Conservation (phyloP, 2,113 vertebrate species). For the Opisthocomus hoazin region DNA sequence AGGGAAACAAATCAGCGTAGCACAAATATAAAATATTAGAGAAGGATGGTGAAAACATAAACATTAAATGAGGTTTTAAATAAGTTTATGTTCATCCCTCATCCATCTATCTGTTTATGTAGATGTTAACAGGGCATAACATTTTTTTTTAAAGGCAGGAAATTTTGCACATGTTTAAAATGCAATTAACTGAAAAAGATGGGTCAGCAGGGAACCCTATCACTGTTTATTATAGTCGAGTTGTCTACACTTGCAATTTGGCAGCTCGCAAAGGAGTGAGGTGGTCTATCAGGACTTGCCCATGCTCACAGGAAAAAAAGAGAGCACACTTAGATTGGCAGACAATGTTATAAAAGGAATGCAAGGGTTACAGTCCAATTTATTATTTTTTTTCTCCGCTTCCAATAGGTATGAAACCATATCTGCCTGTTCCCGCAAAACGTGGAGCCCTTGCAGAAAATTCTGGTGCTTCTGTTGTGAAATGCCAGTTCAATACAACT, state of each 20-base stretch:
- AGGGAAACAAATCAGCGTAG: neutral
- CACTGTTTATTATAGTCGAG: neutral
- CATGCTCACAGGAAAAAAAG: neutral
- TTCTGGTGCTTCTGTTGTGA: neutral
- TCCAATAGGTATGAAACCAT: neutral
- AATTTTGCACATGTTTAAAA: neutral
- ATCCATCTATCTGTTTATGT: neutral
- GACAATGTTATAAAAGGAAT: neutral
- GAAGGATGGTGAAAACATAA: neutral
- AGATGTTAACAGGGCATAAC: neutral
- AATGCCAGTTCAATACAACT: neutral
- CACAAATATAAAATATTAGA: constrained; percentile 7
- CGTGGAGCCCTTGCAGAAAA: neutral
- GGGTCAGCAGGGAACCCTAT: neutral
- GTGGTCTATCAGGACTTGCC: neutral
- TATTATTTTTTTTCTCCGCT: neutral
- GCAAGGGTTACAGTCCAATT: neutral
- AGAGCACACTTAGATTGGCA: neutral
- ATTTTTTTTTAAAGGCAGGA: neutral
- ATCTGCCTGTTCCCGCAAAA: neutral
- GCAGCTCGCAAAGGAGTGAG: neutral
- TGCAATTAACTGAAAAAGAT: neutral
- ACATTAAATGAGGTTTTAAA: neutral
- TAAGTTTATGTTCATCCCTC: neutral
- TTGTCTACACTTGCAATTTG: neutral